phyloP scores from a whole-genome alignment of 2,113 vertebrate species.

The human region DNA sequence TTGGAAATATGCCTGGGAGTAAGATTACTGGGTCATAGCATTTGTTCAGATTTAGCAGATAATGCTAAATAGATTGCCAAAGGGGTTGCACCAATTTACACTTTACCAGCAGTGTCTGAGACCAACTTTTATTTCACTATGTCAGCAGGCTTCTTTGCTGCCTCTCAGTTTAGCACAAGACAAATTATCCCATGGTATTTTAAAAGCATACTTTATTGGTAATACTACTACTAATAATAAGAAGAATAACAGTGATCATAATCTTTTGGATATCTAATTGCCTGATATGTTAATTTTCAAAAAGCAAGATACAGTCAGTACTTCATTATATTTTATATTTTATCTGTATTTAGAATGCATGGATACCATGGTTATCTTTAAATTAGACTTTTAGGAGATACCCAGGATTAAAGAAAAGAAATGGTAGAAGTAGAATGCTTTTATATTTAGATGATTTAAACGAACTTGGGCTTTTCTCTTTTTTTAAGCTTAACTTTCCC shows the following conservation, averaged over 20 bases:
- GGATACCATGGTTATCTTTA: background rate
- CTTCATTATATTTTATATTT: background rate
- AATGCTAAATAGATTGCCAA: background rate
- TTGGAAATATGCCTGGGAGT: background rate
- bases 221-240: background rate
- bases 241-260: background rate
- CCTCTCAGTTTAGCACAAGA: background rate
- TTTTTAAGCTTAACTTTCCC: constrained; percentile 19
- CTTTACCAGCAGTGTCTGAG: background rate
- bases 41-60: background rate
- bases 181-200: background rate
- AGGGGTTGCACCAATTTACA: background rate
- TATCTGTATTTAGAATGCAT: background rate
- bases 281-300: constrained; percentile 32
- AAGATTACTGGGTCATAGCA: background rate
- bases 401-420: background rate
- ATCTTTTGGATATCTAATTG: background rate
- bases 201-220: background rate
- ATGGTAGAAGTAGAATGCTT: background rate
- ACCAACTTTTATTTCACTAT: background rate
- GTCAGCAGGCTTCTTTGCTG: background rate
- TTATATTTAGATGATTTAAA: background rate
- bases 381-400: background rate
- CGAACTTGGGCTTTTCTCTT: background rate
- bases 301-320: background rate